These are phyloP conservation scores for Sphaerophoria taeniata DNA, from an alignment of 2,888 invertebrate species.

Conservation along the genomic window DNA sequence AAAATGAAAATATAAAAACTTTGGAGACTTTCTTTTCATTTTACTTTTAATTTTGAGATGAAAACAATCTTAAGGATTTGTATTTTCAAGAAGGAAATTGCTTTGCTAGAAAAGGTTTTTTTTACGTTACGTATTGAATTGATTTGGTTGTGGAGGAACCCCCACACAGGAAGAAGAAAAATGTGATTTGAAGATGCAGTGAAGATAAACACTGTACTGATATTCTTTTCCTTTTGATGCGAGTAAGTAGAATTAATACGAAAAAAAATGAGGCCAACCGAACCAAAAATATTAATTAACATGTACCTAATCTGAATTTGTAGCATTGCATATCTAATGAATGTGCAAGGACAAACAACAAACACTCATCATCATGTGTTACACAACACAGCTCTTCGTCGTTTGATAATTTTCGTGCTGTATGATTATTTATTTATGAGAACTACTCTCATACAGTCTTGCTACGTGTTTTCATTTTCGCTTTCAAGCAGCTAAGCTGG, in stretches of 20 bases:
- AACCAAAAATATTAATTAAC: constrained; percentile 6
- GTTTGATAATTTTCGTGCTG: constrained; percentile 48
- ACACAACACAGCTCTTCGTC: constrained; percentile 30
- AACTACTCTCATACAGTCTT: constrained; percentile 26
- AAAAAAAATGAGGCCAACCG: background rate
- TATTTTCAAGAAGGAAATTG: constrained; percentile 2
- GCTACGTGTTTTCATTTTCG: constrained; percentile 30
- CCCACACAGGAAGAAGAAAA: no score
- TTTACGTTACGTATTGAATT: no score
- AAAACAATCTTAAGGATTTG: constrained; percentile 30
- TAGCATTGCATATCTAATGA: constrained; percentile 1
- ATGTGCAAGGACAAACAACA: constrained; percentile 3
- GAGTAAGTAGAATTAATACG: no score
- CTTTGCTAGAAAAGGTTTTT: no score
- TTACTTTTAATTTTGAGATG: background rate
- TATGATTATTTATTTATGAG: constrained; percentile 64
- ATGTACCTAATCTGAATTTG: background rate
- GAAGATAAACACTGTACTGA: no score
- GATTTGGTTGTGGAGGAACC: background rate
- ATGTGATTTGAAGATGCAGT: no score
- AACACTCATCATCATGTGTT: constrained; percentile 21
- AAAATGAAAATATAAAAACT: constrained; percentile 47
- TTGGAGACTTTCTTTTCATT: constrained; percentile 39
- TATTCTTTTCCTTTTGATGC: no score
- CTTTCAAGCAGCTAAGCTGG: background rate